A percentile compares a stretch with the other conserved stretches of the same genome.
These are phyloP conservation scores for Pseudomyrmex flavicornis DNA, from an alignment of 1,140 invertebrate genomes.

Conservation along the genomic window DNA sequence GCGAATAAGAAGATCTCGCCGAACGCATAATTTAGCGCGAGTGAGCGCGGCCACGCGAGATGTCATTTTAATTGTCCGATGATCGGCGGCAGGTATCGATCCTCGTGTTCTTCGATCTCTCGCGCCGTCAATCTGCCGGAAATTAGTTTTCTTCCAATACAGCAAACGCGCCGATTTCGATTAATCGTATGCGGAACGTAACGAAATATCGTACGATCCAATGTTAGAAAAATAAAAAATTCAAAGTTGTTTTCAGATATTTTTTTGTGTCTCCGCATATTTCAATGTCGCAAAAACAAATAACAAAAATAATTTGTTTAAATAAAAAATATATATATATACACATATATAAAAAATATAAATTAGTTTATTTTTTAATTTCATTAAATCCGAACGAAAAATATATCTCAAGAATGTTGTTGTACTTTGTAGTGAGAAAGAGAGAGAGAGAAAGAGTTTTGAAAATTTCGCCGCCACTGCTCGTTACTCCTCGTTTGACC, in stretches of 20 bases:
- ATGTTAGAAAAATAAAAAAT: not conserved
- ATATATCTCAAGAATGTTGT: not conserved
- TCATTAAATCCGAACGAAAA: not conserved
- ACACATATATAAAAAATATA: too few relatives aligned
- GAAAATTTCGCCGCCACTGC: conserved; percentile 32
- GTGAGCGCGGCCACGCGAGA: conserved; percentile 20
- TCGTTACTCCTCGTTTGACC: conserved; percentile 73
- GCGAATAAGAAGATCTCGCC: conserved; percentile 45
- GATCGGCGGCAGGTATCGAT: conserved; percentile 38
- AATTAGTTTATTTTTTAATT: not conserved
- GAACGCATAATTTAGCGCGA: conserved; percentile 46
- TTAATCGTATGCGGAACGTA: conserved; percentile 5
- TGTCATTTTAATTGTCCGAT: conserved; percentile 53
- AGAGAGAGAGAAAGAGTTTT: too few relatives aligned
- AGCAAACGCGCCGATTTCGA: not conserved
- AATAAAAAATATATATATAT: not conserved
- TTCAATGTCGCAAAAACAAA: too few relatives aligned
- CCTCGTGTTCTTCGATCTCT: conserved; percentile 9
- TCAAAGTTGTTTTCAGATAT: not conserved
- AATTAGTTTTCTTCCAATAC: conserved; percentile 29
- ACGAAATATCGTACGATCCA: not conserved
- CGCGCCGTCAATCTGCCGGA: conserved; percentile 30
- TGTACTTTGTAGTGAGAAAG: not conserved
- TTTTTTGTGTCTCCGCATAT: too few relatives aligned
- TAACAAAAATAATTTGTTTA: not conserved